Evolutionary conservation across 1,140 invertebrate species (phyloP), one percentile per base, ranked within the genome.

Genomic region (Lepidostoma basale): DNA sequence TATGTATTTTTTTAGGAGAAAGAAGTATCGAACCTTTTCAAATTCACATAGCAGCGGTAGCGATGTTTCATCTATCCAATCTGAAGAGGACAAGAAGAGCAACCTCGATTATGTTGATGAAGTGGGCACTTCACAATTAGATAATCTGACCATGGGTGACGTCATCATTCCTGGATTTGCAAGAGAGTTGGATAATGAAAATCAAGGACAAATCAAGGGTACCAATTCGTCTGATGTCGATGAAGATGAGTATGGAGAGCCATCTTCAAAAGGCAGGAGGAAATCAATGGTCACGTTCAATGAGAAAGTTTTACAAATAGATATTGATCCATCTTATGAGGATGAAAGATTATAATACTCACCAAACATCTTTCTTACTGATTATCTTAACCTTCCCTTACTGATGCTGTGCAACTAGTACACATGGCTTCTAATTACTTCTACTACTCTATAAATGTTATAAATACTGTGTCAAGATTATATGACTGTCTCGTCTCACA

Each of bases 301-400:
- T 14, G 72, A 74, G 26, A 75, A 72, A 18, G 72, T 78, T 9
- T 71, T 77, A 72, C 73, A 79, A 63, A 75, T 78, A 60, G 74
- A 76, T 23, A 52, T 66, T 42, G 62, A 72, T 10, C 75, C 22
- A 52, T 64, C 26, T 14, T 73, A 73, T 36, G 73, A 78, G 60
- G 72, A 73, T 45, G 74, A 75, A 23, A 70, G 40, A 60, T 44
- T 68, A 36, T 62, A 56, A 63, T 39, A 39, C 54, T 58, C 12
- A 33, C 16, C 16, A 30, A 56, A 28, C 28, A 28, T 28, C 1
- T n/a, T n/a, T n/a, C n/a, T n/a, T n/a, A n/a, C n/a, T n/a, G n/a
- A n/a, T n/a, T n/a, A n/a, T n/a, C n/a, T n/a, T n/a, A n/a, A n/a
- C n/a, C n/a, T n/a, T n/a, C n/a, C n/a, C n/a, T n/a, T n/a, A n/a